Evolutionary conservation across 2,797 vertebrate genomes (phyloP), one percentile per base, ranked within the genome.

Genomic region (Okamejei kenojei): DNA sequence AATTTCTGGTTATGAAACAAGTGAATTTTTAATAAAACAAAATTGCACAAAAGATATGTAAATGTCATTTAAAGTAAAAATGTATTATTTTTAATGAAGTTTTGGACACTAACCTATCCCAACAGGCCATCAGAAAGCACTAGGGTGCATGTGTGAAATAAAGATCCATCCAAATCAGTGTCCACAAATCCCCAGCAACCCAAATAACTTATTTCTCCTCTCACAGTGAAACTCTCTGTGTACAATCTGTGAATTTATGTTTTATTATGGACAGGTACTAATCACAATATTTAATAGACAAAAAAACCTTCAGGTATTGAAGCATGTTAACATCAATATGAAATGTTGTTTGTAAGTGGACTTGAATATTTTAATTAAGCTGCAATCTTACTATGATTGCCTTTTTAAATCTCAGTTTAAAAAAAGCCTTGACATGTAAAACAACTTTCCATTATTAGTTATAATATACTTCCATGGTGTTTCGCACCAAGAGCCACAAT

Each of bases 71-170:
- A 86, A 65, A 86, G 32, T 63, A 86, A 29, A 13, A 86, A 86
- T 86, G 61, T 26, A 86, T 86, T 86, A 65, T 86, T 86, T 86
- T 86, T 2, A 63, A 63, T 86, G 26, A 86, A 86, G 26, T 58
- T 29, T 86, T 86, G 26, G 54, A 63, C 58, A 84, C n/a, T 84
- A 84, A 1, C 61, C 82, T 65, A 23, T 9, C 81, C 54, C 61
- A 82, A 82, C 23, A 58, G 11, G 82, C 82, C 61, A 86, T 58
- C 80, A 86, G 82, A 63, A 86, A 86, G 13, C 82, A 86, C 7
- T 7, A 86, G n/a, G 58, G 32, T 32, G 7, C 1, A 1, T 77
- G 26, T 29, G 8, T 77, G 26, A 77, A 77, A 9, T 1, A 11
- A 29, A 58, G 58, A 86, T 86, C 82, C 29, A 6, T 86, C 58